phyloP scores from a whole-genome alignment of 2,113 vertebrate species.

The Oncorhynchus tshawytscha region DNA sequence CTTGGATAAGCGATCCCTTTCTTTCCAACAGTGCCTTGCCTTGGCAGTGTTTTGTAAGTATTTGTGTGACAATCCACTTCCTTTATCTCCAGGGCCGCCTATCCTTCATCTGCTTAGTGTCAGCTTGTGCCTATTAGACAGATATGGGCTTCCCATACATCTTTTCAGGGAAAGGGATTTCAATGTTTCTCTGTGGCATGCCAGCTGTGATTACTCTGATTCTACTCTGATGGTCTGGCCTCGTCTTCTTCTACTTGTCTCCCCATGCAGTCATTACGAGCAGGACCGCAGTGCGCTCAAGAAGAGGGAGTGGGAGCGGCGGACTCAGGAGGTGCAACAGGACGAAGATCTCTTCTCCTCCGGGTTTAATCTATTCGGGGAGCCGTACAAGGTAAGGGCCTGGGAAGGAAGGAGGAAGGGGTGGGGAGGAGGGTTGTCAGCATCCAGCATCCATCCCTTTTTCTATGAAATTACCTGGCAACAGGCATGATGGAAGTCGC shows the following conservation, averaged over 20 bases:
- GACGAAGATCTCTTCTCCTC: conserved; percentile 97
- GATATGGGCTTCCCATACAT: conserved; percentile 34
- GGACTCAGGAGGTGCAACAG: conserved; percentile 96
- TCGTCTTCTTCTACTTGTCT: conserved; percentile 34
- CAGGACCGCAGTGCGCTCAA: conserved; percentile 92
- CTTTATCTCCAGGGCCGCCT: conserved; percentile 34
- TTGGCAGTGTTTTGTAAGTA: conserved; percentile 30
- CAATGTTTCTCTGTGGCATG: neutral
- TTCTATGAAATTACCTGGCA: neutral
- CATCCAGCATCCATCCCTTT: neutral
- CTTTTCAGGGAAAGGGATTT: neutral
- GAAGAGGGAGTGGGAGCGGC: conserved; percentile 95
- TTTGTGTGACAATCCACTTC: conserved; percentile 33
- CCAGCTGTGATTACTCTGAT: neutral
- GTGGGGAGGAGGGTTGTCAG: neutral
- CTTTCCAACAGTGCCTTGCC: conserved; percentile 16
- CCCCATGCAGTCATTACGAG: conserved; percentile 87
- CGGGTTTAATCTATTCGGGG: conserved; percentile 97
- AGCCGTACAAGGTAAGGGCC: conserved; percentile 91
- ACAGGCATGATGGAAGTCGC: neutral
- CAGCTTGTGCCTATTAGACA: conserved; percentile 37
- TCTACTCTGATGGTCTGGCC: neutral
- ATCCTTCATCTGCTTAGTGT: conserved; percentile 39
- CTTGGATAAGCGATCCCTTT: conserved; percentile 5
- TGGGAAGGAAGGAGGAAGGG: neutral